These are phyloP conservation scores for Pristiophorus japonicus DNA, from an alignment of 2,113 vertebrate genomes.

Conservation along the genomic window DNA sequence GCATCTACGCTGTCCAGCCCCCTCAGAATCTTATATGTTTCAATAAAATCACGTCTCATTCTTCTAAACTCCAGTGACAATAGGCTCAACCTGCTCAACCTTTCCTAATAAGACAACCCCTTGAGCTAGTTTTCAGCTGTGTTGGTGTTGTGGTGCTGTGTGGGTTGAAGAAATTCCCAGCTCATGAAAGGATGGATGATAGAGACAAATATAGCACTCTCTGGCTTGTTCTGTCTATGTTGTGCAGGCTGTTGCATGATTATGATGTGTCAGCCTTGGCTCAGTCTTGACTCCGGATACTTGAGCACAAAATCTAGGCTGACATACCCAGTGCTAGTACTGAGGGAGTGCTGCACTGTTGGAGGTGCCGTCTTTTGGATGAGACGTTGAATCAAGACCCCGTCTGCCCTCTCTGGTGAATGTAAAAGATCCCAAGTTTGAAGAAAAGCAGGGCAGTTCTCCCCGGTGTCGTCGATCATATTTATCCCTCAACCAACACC, in stretches of 20 bases:
- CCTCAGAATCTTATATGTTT: too few relatives aligned
- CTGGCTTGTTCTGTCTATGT: neutral
- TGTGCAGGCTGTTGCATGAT: neutral
- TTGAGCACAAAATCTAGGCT: neutral
- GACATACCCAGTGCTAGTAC: neutral
- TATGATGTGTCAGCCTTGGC: neutral
- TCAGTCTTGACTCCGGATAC: neutral
- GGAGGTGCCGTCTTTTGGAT: neutral
- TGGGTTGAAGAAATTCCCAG: neutral
- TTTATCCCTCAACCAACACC: too few relatives aligned
- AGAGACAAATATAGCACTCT: neutral
- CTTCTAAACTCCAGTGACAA: too few relatives aligned
- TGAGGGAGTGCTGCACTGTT: neutral
- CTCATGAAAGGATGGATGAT: neutral
- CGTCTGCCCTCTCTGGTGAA: too few relatives aligned
- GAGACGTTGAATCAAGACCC: too few relatives aligned
- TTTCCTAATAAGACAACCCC: too few relatives aligned
- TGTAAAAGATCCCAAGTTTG: too few relatives aligned
- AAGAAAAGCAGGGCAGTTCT: too few relatives aligned
- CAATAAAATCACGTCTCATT: too few relatives aligned
- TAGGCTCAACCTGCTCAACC: too few relatives aligned
- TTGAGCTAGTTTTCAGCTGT: neutral
- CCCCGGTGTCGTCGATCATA: too few relatives aligned
- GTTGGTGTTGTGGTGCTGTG: neutral
- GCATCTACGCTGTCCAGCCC: too few relatives aligned